Evolutionary conservation across 2,113 vertebrate species (phyloP).

Genomic region (Hymenochirus boettgeri): DNA sequence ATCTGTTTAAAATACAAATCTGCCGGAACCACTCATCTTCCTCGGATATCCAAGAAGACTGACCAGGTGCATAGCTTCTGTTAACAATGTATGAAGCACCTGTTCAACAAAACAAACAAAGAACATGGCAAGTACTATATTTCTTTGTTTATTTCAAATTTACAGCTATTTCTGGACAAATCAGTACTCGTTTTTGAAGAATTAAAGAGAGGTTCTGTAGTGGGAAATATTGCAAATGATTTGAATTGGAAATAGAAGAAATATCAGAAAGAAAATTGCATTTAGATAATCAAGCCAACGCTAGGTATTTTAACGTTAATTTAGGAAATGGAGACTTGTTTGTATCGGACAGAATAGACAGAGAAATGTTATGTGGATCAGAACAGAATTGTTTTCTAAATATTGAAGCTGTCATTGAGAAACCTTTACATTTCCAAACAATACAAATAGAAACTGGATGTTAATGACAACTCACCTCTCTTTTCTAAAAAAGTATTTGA

Average conservation of each 20-base stretch:
- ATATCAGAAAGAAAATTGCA: constrained; percentile 60
- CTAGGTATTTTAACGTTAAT: constrained; percentile 48
- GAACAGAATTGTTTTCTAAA: constrained; percentile 45
- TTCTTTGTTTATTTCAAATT: constrained; percentile 39
- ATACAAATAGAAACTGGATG: constrained; percentile 49
- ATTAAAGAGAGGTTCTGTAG: constrained; percentile 56
- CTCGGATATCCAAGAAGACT: no score
- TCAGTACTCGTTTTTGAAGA: constrained; percentile 71
- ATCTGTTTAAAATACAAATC: no score
- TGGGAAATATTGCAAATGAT: constrained; percentile 67
- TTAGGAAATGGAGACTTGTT: constrained; percentile 48
- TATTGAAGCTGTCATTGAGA: constrained; percentile 52
- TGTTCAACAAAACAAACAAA: constrained; percentile 8
- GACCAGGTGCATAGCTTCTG: no score
- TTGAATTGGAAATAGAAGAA: constrained; percentile 53
- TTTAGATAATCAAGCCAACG: constrained; percentile 60
- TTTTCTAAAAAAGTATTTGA: constrained; percentile 54
- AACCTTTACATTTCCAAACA: constrained; percentile 53
- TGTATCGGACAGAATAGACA: constrained; percentile 51
- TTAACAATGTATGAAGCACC: no score
- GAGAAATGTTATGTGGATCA: constrained; percentile 50
- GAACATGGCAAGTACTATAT: constrained; percentile 46
- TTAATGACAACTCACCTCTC: constrained; percentile 56
- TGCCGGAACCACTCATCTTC: no score
- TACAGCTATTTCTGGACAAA: constrained; percentile 51